Percentiles rank a stretch among this genome's conserved stretches.
phyloP scores from a whole-genome alignment of 2,888 invertebrate species.

The Eupithecia inturbata region DNA sequence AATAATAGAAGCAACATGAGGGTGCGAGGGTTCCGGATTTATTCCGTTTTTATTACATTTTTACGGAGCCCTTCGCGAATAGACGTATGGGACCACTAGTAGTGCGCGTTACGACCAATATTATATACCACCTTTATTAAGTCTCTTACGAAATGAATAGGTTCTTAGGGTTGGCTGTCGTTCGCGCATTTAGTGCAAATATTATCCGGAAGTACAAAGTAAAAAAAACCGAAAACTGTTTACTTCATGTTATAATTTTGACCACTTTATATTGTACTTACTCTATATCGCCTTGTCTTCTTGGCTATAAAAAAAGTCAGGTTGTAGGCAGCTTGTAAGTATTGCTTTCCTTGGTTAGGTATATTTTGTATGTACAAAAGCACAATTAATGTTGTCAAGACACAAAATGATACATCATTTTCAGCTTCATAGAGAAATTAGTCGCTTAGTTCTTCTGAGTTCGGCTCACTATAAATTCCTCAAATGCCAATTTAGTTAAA shows the following conservation, averaged over 20 bases:
- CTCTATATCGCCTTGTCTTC: not conserved
- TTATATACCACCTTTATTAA: conserved; percentile 58
- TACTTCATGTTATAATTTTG: not conserved
- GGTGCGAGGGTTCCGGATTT: conserved; percentile 72
- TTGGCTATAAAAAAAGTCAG: not conserved
- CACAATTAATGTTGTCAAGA: not conserved
- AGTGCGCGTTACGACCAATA: conserved; percentile 66
- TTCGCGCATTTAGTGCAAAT: conserved; percentile 26
- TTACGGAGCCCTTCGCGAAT: conserved; percentile 70
- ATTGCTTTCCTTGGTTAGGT: not conserved
- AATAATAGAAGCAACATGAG: conserved; percentile 73
- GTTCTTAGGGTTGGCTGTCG: conserved; percentile 34
- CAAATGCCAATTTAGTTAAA: conserved; percentile 6
- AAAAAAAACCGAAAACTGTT: not conserved
- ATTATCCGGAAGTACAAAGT: not conserved
- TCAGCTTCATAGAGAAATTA: not conserved
- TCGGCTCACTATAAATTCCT: not conserved
- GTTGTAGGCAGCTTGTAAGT: not conserved
- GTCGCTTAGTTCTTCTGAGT: not conserved
- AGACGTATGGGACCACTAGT: conserved; percentile 59
- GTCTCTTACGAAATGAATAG: conserved; percentile 48
- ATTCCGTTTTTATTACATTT: conserved; percentile 82
- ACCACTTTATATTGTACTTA: not conserved
- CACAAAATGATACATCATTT: conserved; percentile 2
- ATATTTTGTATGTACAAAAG: not conserved